These are phyloP conservation scores for Gymnarchus niloticus DNA, from an alignment of 2,113 vertebrate genomes.

Conservation along the genomic window DNA sequence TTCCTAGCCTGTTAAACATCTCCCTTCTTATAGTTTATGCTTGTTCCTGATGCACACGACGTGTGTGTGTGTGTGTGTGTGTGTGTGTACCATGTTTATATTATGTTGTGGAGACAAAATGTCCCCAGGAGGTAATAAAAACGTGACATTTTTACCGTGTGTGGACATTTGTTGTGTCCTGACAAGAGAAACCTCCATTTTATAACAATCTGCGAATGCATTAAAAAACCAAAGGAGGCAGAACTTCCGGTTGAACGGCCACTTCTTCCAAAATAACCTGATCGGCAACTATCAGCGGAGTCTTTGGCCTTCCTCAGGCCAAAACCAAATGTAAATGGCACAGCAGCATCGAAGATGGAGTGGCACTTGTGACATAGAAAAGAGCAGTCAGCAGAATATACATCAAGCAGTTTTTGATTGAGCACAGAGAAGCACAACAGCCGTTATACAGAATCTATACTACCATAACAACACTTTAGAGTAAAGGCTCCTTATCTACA, in stretches of 20 bases:
- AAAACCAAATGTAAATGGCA: background rate
- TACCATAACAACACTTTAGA: background rate
- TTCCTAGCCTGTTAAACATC: slow-evolving; percentile 36
- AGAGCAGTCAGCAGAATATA: background rate
- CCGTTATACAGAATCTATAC: background rate
- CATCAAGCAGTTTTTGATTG: background rate
- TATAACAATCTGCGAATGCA: too few relatives aligned
- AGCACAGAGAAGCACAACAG: background rate
- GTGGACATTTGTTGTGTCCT: too few relatives aligned
- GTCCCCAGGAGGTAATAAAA: too few relatives aligned
- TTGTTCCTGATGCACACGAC: background rate
- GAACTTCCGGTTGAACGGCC: too few relatives aligned
- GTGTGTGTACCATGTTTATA: background rate
- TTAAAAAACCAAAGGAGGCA: too few relatives aligned
- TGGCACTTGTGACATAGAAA: background rate
- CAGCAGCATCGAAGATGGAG: background rate
- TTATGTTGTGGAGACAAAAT: too few relatives aligned
- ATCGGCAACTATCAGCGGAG: too few relatives aligned
- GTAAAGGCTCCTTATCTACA: background rate
- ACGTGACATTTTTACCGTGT: too few relatives aligned
- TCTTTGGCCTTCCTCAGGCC: too few relatives aligned
- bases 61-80: background rate
- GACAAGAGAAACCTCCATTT: too few relatives aligned
- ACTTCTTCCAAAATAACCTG: too few relatives aligned
- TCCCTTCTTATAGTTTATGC: slow-evolving; percentile 45